Conservation (phyloP, 2,888 invertebrate species). For the Ophonus ardosiacus region DNA sequence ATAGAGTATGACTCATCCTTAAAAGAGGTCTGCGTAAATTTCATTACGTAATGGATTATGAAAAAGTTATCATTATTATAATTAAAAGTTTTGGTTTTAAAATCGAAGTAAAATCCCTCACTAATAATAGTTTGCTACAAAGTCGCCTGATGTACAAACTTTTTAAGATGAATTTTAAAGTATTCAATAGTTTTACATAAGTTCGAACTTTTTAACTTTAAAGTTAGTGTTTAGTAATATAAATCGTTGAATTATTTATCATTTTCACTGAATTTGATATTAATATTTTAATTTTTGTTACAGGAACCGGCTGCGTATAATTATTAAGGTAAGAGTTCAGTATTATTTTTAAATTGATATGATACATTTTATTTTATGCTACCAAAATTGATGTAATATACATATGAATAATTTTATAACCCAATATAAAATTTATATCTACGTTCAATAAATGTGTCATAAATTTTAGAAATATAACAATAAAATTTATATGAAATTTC, state of each 20-base stretch:
- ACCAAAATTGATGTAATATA: background rate
- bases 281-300: background rate
- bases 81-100: slow-evolving; percentile 25
- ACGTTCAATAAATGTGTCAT: background rate
- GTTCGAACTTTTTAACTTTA: too few relatives aligned
- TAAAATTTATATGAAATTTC: background rate
- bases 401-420: background rate
- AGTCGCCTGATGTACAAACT: background rate
- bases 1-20: background rate
- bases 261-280: too few relatives aligned
- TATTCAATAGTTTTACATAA: background rate
- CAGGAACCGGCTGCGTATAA: background rate
- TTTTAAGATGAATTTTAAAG: background rate
- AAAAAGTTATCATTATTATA: slow-evolving; percentile 17
- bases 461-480: background rate
- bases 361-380: background rate
- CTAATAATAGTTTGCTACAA: background rate
- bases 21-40: background rate
- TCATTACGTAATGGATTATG: slow-evolving; percentile 1
- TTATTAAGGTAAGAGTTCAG: too few relatives aligned
- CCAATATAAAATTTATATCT: background rate
- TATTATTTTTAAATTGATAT: background rate
- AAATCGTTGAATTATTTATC: too few relatives aligned
- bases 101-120: background rate
- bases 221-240: too few relatives aligned